Percentiles rank a stretch among this genome's conserved stretches.
These are phyloP conservation scores for Caenorhabditis uteleia DNA, from an alignment of 2,888 invertebrate species.

Conservation along the genomic window DNA sequence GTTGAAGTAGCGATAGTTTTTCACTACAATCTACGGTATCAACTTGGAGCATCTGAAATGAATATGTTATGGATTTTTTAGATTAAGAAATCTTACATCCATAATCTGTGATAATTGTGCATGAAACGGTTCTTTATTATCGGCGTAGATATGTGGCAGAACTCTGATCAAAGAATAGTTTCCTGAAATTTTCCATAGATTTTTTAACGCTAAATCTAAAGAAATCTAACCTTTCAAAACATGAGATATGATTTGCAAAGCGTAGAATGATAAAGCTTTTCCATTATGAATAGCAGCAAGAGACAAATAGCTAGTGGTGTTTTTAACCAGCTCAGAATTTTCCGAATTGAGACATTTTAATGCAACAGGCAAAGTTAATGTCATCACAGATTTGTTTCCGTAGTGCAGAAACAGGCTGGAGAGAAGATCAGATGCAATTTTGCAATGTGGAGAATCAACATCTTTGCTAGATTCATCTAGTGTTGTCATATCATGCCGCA, in stretches of 20 bases:
- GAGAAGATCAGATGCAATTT: slow-evolving; percentile 92
- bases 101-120: slow-evolving; percentile 85
- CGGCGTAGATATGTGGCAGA: slow-evolving; percentile 86
- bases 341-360: slow-evolving; percentile 76
- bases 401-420: slow-evolving; percentile 89
- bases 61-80: neutral
- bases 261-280: slow-evolving; percentile 83
- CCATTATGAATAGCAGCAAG: slow-evolving; percentile 90
- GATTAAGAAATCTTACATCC: slow-evolving; percentile 12
- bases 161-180: slow-evolving; percentile 87
- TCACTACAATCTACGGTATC: slow-evolving; percentile 82
- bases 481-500: slow-evolving; percentile 76
- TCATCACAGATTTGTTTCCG: slow-evolving; percentile 80
- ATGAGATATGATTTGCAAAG: slow-evolving; percentile 87
- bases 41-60: slow-evolving; percentile 32
- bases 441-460: slow-evolving; percentile 92
- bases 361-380: slow-evolving; percentile 84
- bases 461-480: slow-evolving; percentile 75
- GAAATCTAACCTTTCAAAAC: slow-evolving; percentile 80
- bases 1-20: slow-evolving; percentile 82
- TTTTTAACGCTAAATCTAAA: no score
- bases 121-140: slow-evolving; percentile 84
- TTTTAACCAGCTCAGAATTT: slow-evolving; percentile 85
- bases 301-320: slow-evolving; percentile 87
- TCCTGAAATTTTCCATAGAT: slow-evolving; percentile 74